Evolutionary conservation across 2,113 vertebrate species (phyloP), one percentile per base, ranked within the genome.

Genomic region (Xiphorhynchus elegans): DNA sequence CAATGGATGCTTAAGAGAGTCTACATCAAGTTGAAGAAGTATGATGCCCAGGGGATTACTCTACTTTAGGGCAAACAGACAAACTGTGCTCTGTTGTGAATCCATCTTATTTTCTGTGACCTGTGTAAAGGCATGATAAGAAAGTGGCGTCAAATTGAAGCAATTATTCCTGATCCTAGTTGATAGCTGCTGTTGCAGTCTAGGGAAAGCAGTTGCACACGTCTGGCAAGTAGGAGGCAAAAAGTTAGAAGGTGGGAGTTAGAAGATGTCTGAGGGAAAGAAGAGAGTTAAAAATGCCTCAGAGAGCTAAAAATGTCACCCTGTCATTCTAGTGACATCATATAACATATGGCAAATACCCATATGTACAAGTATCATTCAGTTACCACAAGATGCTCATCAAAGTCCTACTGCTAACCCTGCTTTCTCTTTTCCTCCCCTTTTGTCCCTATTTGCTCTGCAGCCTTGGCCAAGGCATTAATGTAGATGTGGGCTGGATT

Each of bases 391-490:
- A 42, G 10, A 68, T 25, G 23, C 31, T 91, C 53, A 81, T 21
- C 20, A 73, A 35, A 67, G 40, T 28, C 39, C 19, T 47, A 52
- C 29, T 49, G n/a, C 21, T 85, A 93, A 18, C 19, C 20, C 29
- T 17, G 5, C 17, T 73, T 75, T 76, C 39, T 39, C 7, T 5
- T 55, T 66, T 60, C n/a, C 40, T 83, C 35, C 53, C 16, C 6
- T 88, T 78, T 64, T 28, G 13, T 53, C 17, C 25, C 17, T 72
- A 68, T 81, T 53, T 2, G 1, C 28, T 60, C 25, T 62, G 31
- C 23, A 80, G n/a, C 23, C 13, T 52, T 62, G 18, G 18, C 4
- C 14, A 9, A 12, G 25, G 9, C 0, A 0, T 8, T 44, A 18
- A 17, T 28, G 20, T 12, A 58, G 13, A 9, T 29, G 15, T 53